phyloP scores from a whole-genome alignment of 2,888 invertebrate genomes.

The Phalera bucephala region DNA sequence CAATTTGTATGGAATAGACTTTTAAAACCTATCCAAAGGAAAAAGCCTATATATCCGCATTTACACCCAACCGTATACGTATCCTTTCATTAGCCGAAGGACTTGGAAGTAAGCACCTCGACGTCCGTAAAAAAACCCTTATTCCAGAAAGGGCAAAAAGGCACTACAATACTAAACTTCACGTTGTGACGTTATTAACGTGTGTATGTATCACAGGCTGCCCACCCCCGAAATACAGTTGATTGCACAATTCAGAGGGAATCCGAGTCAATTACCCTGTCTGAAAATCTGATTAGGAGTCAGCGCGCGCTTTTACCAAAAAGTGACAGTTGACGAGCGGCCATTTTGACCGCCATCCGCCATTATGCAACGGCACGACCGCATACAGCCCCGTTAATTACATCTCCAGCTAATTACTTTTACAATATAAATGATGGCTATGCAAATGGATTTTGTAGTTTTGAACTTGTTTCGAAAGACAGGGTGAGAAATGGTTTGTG shows the following conservation, averaged over 20 bases:
- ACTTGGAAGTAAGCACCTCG: neutral
- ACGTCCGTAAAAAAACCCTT: neutral
- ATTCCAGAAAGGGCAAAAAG: neutral
- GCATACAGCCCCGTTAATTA: constrained; percentile 62
- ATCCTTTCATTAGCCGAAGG: neutral
- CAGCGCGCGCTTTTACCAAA: constrained; percentile 53
- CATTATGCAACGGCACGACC: constrained; percentile 73
- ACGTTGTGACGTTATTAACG: too few species aligned
- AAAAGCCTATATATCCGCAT: too few species aligned
- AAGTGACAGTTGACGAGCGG: constrained; percentile 65
- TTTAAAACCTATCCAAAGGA: too few species aligned
- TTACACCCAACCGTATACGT: neutral
- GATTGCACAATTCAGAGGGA: constrained; percentile 15
- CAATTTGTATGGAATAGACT: too few species aligned
- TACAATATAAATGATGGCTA: constrained; percentile 39
- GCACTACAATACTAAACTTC: neutral
- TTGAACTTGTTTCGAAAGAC: constrained; percentile 5
- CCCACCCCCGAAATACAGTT: constrained; percentile 5
- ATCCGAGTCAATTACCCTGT: constrained; percentile 27
- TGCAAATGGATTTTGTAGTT: constrained; percentile 17
- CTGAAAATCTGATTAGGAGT: constrained; percentile 62
- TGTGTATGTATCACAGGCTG: too few species aligned
- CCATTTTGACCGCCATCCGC: constrained; percentile 59
- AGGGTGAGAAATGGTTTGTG: too few species aligned
- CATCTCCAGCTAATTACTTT: constrained; percentile 61